Conservation (phyloP, 2,888 invertebrate species). For the Volucella inflata region DNA sequence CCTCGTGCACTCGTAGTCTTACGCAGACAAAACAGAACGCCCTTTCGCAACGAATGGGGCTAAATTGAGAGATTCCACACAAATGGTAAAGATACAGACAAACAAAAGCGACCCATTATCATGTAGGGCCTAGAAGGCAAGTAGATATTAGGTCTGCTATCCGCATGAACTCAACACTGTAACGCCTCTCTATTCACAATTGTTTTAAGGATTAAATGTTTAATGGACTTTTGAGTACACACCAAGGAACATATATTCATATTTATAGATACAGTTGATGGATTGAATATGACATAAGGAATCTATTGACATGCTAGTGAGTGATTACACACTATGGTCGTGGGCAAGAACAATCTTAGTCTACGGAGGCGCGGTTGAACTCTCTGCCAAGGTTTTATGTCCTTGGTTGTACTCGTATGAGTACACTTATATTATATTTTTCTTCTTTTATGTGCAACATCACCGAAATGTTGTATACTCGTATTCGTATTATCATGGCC, state of each 20-base stretch:
- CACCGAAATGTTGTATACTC: too few species aligned
- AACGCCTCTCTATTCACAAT: neutral
- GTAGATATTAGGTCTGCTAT: neutral
- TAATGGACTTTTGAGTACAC: neutral
- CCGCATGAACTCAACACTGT: too few species aligned
- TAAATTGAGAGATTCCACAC: constrained; percentile 29
- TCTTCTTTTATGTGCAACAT: too few species aligned
- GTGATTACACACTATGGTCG: neutral
- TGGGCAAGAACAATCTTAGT: neutral
- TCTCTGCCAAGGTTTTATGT: neutral
- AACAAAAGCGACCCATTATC: constrained; percentile 7
- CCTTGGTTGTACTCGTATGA: too few species aligned
- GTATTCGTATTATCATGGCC: too few species aligned
- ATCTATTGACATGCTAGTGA: constrained; percentile 3
- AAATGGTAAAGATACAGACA: neutral
- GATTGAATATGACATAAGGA: neutral
- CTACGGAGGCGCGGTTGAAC: neutral
- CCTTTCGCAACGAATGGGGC: neutral
- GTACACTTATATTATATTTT: too few species aligned
- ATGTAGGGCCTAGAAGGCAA: neutral
- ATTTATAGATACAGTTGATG: too few species aligned
- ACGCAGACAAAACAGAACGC: neutral
- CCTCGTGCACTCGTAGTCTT: neutral
- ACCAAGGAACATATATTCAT: too few species aligned
- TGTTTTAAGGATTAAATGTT: constrained; percentile 13